These are phyloP conservation scores for Xiphophorus maculatus DNA, from an alignment of 2,113 vertebrate species.

Conservation along the genomic window DNA sequence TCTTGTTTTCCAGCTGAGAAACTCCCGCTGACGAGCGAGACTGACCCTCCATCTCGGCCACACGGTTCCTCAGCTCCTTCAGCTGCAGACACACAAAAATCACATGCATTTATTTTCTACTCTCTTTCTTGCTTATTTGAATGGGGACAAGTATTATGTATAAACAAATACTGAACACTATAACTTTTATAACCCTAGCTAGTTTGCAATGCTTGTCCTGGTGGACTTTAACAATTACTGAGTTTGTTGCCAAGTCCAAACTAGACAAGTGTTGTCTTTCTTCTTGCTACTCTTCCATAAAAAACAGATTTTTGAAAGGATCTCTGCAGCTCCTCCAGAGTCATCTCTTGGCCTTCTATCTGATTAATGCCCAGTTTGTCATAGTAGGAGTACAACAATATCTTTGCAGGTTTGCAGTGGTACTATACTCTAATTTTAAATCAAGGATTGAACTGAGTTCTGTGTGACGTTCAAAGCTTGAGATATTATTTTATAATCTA, in stretches of 20 bases:
- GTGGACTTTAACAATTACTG: too few relatives aligned
- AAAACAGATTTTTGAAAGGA: background rate
- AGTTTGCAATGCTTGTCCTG: too few relatives aligned
- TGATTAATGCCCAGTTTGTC: background rate
- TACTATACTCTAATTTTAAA: background rate
- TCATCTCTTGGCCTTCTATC: background rate
- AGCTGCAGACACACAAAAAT: constrained; percentile 74
- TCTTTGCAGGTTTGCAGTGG: too few relatives aligned
- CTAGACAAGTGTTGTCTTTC: too few relatives aligned
- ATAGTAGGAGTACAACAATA: background rate
- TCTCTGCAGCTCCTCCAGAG: background rate
- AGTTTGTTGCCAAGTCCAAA: background rate
- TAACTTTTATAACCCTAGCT: too few relatives aligned
- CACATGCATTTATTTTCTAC: background rate
- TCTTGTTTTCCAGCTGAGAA: constrained; percentile 86
- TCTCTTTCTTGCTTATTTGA: too few relatives aligned
- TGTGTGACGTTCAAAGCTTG: too few relatives aligned
- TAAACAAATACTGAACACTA: too few relatives aligned
- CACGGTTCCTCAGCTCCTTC: constrained; percentile 89
- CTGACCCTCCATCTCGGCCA: constrained; percentile 88
- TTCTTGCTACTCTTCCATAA: background rate
- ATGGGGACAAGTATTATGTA: too few relatives aligned
- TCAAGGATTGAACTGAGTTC: too few relatives aligned
- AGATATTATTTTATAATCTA: too few relatives aligned
- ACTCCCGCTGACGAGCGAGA: constrained; percentile 83